Evolutionary conservation across 1,140 invertebrate species (phyloP).

Genomic region (Amphibalanus amphitrite): DNA sequence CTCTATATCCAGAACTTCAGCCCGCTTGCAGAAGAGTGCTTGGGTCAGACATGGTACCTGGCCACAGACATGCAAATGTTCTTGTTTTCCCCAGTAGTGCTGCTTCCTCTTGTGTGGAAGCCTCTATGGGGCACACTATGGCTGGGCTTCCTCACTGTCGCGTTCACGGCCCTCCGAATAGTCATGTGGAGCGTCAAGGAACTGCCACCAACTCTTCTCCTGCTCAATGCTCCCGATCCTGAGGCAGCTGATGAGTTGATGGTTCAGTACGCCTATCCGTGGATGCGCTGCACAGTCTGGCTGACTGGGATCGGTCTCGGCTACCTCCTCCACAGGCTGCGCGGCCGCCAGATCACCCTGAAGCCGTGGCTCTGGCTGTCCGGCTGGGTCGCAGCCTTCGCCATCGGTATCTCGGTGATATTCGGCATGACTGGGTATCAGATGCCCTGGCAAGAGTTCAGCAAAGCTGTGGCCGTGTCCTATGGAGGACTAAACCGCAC

Average conservation of each 20-base stretch:
- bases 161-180: background rate
- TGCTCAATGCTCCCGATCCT: background rate
- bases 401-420: conserved; percentile 10
- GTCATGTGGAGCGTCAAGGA: background rate
- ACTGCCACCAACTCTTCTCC: background rate
- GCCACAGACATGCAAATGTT: conserved; percentile 2
- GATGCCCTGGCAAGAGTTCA: background rate
- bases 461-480: conserved; percentile 27
- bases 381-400: conserved; percentile 13
- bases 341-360: background rate
- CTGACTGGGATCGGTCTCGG: conserved; percentile 8
- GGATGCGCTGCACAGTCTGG: conserved; percentile 7
- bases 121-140: background rate
- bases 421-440: conserved; percentile 13
- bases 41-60: background rate
- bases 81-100: background rate
- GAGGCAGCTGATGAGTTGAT: background rate
- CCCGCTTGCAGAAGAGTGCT: background rate
- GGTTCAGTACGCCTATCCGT: conserved; percentile 5
- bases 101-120: background rate
- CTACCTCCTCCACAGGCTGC: conserved; percentile 4
- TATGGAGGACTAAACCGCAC: conserved; percentile 42
- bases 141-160: background rate
- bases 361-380: background rate
- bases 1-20: background rate